Base-by-base conservation (phyloP, 2,888 invertebrate species). In the Caenorhabditis panamensis region DNA sequence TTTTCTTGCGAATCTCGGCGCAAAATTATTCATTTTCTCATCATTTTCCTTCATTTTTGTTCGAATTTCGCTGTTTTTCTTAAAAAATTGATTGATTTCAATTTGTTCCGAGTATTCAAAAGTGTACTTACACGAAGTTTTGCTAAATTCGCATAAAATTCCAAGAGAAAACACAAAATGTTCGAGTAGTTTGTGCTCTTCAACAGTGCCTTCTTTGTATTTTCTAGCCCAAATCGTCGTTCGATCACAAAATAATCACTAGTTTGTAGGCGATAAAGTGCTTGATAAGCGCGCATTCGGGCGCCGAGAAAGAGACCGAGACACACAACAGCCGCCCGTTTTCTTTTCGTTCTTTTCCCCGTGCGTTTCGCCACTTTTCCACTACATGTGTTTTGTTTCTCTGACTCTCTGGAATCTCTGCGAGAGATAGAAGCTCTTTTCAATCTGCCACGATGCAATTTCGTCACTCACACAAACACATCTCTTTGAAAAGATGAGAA, bases 251-350 rank as follows among this genome's bases (percentile, higher is more conserved):
- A 16, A 24, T 67, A 67, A 61, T 61, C 16, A n/a, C 28, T 64
- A 73, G 67, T 75, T 75, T 67, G 75, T 71, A 71, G 71, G 58
- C 24, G 37, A 44, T 13, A 53, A 31, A 61, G 31, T 49, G 53
- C 37, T 62, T 71, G 71, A 71, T 71, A 71, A 71, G 56, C 54
- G 20, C 20, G 11, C 44, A 31, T 63, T 63, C 44, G 36, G 4
- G 5, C 5, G 31, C 31, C 58, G 41, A 28, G 22, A 66, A 8
- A 53, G n/a, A n/a, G n/a, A n/a, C n/a, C n/a, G n/a, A n/a, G n/a
- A n/a, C n/a, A 20, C 9, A 24, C 24, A 51, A 51, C 51, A 54
- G 54, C 54, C 54, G 54, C 28, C 20, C 20, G 20, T 2, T 20
- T 49, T 22, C 22, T 3, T 49, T 31, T 31, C 31, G 31, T 31